phyloP scores from a whole-genome alignment of 2,888 invertebrate genomes.

The Athripsodes cinereus region DNA sequence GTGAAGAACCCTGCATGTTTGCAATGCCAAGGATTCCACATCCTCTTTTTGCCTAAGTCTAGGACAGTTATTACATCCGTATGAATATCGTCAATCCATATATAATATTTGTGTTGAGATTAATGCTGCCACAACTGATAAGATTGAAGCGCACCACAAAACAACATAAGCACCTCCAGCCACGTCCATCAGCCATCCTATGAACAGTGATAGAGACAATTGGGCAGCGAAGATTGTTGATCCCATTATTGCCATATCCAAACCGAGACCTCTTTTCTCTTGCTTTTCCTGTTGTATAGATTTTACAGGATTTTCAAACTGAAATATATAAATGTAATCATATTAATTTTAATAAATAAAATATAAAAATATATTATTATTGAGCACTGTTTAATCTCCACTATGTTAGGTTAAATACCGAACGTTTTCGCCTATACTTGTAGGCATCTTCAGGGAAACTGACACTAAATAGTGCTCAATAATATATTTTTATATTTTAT shows the following conservation, averaged over 20 bases:
- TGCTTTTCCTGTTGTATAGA: neutral
- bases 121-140: slow-evolving; percentile 37
- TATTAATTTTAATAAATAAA: neutral
- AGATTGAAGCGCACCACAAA: slow-evolving; percentile 37
- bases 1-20: too few species aligned
- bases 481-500: too few species aligned
- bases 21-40: too few species aligned
- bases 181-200: slow-evolving; percentile 36
- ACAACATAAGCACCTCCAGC: slow-evolving; percentile 37
- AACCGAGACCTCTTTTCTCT: slow-evolving; percentile 36
- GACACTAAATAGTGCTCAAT: too few species aligned
- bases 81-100: slow-evolving; percentile 26
- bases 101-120: slow-evolving; percentile 39
- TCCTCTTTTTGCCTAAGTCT: too few species aligned
- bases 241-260: slow-evolving; percentile 41
- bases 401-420: too few species aligned
- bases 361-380: neutral
- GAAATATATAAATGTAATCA: neutral
- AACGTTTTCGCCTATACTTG: too few species aligned
- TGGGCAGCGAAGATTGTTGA: slow-evolving; percentile 42
- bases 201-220: slow-evolving; percentile 34
- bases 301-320: slow-evolving; percentile 3
- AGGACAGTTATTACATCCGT: too few species aligned
- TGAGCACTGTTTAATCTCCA: too few species aligned
- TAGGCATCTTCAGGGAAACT: too few species aligned